These are phyloP conservation scores for Eubasilissa splendida DNA, from an alignment of 2,888 invertebrate genomes.

Conservation along the genomic window DNA sequence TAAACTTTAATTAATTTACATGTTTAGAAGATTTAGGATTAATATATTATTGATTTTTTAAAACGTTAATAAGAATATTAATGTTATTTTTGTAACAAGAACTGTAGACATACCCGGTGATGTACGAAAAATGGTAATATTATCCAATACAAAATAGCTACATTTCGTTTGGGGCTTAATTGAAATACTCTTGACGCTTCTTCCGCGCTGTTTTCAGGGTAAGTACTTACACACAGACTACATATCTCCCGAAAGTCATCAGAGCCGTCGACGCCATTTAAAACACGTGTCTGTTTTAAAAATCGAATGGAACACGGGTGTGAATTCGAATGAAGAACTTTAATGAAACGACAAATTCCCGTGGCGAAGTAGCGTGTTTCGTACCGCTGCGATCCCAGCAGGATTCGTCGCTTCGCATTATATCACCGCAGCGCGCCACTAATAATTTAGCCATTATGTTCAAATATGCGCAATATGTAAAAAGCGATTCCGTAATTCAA, in stretches of 20 bases:
- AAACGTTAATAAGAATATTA: no score
- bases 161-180: no score
- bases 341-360: conserved; percentile 57
- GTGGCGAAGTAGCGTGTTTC: conserved; percentile 49
- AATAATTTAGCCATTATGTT: conserved; percentile 2
- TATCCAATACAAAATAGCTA: no score
- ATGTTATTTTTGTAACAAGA: no score
- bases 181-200: no score
- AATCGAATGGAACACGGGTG: conserved; percentile 37
- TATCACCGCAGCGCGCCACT: conserved; percentile 16
- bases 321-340: conserved; percentile 45
- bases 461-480: background rate
- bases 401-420: conserved; percentile 40
- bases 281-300: conserved; percentile 17
- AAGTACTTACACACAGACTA: background rate
- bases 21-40: no score
- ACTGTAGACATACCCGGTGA: no score
- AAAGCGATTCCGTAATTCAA: background rate
- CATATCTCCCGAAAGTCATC: conserved; percentile 1
- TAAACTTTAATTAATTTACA: no score
- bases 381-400: conserved; percentile 41
- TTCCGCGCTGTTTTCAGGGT: background rate
- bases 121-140: no score
- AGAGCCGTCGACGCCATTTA: conserved; percentile 3
- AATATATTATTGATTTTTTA: no score